Evolutionary conservation across 2,113 vertebrate species (phyloP).

Genomic region (Malurus cyaneus): DNA sequence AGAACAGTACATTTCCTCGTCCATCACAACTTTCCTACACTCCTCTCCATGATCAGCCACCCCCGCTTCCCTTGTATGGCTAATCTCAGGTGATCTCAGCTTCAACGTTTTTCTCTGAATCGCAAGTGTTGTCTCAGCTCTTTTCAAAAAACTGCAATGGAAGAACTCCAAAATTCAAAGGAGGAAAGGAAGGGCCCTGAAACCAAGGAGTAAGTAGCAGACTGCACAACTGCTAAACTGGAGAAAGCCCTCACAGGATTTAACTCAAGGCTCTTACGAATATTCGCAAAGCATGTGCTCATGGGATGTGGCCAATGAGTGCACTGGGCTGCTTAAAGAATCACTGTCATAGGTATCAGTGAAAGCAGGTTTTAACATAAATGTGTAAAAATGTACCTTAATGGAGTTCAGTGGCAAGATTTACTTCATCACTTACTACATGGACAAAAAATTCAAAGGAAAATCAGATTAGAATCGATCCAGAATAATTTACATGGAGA

Average conservation of each 20-base stretch:
- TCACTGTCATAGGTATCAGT: not conserved
- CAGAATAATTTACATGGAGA: not conserved
- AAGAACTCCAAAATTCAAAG: not conserved
- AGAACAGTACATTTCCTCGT: not conserved
- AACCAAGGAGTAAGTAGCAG: not conserved
- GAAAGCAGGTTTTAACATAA: not conserved
- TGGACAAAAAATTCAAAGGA: not conserved
- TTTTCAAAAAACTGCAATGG: not conserved
- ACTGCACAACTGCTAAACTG: not conserved
- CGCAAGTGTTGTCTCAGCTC: not conserved
- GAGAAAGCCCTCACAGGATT: not conserved
- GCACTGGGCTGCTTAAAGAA: not conserved
- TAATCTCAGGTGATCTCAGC: not conserved
- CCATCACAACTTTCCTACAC: rapidly evolving
- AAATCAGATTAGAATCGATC: not conserved
- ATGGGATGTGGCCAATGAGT: not conserved
- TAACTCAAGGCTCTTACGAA: not conserved
- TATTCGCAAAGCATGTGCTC: not conserved
- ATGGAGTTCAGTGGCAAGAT: not conserved
- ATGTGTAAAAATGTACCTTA: too few relatives aligned
- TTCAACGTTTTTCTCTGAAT: not conserved
- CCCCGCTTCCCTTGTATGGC: rapidly evolving
- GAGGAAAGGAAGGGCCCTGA: not conserved
- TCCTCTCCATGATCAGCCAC: not conserved
- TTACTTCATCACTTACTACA: not conserved